A percentile compares a stretch with the other conserved stretches of the same genome.
Evolutionary conservation across 2,888 invertebrate genomes (phyloP).

Genomic region (Blastobasis lacticolella): DNA sequence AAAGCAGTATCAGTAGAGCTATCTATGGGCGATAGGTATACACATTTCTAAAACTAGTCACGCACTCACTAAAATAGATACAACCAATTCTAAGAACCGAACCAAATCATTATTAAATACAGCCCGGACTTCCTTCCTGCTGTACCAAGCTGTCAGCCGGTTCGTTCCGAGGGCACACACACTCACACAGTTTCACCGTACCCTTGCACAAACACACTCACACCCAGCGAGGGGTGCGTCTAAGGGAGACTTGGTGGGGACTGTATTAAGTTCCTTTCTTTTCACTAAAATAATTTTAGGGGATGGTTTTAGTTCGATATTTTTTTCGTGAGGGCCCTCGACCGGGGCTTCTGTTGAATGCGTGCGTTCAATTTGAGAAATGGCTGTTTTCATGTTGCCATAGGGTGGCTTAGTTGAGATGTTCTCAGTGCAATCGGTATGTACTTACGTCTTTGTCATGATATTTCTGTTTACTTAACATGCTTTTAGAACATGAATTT

Average conservation of each 20-base stretch:
- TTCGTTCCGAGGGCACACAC: slow-evolving; percentile 56
- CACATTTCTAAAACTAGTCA: background rate
- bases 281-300: slow-evolving; percentile 75
- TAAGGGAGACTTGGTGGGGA: slow-evolving; percentile 61
- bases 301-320: slow-evolving; percentile 72
- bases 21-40: too few relatives aligned
- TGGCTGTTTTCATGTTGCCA: slow-evolving; percentile 33
- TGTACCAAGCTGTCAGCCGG: slow-evolving; percentile 51
- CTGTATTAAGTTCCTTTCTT: slow-evolving; percentile 75
- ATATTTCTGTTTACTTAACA: background rate
- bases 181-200: slow-evolving; percentile 25
- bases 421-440: slow-evolving; percentile 35
- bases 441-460: slow-evolving; percentile 1
- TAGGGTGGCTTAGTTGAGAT: slow-evolving; percentile 46
- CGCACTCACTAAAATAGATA: too few relatives aligned
- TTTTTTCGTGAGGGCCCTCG: slow-evolving; percentile 57
- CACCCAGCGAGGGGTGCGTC: slow-evolving; percentile 51
- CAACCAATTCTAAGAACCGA: background rate
- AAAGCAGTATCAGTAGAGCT: background rate
- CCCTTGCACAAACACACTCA: slow-evolving; percentile 28
- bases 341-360: slow-evolving; percentile 50
- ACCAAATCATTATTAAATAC: background rate
- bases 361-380: slow-evolving; percentile 60
- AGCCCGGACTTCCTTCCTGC: slow-evolving; percentile 29
- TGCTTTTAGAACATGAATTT: slow-evolving; percentile 16